Percentiles rank a stretch among this genome's conserved stretches.
Conservation (phyloP, 2,797 vertebrate species). For the Hydrophis major region DNA sequence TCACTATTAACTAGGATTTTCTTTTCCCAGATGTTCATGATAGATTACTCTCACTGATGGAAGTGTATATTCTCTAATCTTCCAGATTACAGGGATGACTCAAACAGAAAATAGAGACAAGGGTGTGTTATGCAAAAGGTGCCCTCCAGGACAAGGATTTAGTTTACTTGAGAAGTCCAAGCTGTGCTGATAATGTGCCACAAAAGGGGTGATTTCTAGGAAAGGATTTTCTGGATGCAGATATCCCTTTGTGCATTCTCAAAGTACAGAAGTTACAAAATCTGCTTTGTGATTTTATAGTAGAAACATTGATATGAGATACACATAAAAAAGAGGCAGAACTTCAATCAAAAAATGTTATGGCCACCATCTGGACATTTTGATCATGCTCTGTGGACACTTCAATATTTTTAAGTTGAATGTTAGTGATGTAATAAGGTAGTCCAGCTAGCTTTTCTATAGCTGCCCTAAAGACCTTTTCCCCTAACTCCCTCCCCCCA, state of each 20-base stretch:
- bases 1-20: not conserved
- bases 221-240: not conserved
- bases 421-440: constrained; percentile 21
- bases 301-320: constrained; percentile 17
- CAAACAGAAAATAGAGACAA: not conserved
- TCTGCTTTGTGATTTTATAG: not conserved
- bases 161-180: not conserved
- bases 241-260: not conserved
- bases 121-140: not conserved
- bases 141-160: constrained; percentile 6
- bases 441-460: constrained; percentile 14
- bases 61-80: not conserved
- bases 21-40: not conserved
- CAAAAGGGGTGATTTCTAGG: constrained; percentile 6
- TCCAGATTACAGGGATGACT: constrained; percentile 14
- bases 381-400: not conserved
- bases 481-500: not conserved
- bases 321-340: constrained; percentile 20
- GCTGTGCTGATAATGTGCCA: not conserved
- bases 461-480: not conserved
- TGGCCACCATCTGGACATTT: not conserved
- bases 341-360: not conserved
- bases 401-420: constrained; percentile 37
- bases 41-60: constrained; percentile 5
- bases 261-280: not conserved